phyloP scores from a whole-genome alignment of 2,113 vertebrate genomes.

The Gobio gobio region DNA sequence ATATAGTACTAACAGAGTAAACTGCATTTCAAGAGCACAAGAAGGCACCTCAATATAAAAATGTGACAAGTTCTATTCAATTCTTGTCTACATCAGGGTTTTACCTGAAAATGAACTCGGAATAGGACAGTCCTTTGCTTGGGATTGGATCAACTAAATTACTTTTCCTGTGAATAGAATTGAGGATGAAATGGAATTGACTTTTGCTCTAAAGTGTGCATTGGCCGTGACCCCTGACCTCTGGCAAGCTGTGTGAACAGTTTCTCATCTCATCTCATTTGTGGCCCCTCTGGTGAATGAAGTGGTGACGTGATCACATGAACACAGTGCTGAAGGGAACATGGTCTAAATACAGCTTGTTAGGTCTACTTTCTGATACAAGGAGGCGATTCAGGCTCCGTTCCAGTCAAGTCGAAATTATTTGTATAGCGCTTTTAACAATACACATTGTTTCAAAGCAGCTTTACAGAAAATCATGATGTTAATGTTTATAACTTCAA shows the following conservation, averaged over 20 bases:
- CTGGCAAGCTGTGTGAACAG: not conserved
- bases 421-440: not conserved
- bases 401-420: not conserved
- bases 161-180: constrained; percentile 33
- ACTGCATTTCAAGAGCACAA: constrained; percentile 8
- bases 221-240: constrained; percentile 38
- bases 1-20: not conserved
- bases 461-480: not conserved
- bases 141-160: constrained; percentile 24
- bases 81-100: not conserved
- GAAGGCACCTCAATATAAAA: constrained; percentile 8
- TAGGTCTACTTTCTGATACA: not conserved
- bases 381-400: not conserved
- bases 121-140: not conserved
- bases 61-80: constrained; percentile 10
- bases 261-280: constrained; percentile 38
- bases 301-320: constrained; percentile 12
- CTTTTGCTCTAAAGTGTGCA: constrained; percentile 17
- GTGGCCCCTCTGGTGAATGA: constrained; percentile 17
- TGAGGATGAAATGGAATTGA: constrained; percentile 39
- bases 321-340: not conserved
- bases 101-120: not conserved
- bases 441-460: not conserved
- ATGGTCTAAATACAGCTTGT: not conserved
- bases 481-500: not conserved